phyloP scores from a whole-genome alignment of 2,797 vertebrate genomes.

The Potorous gilbertii region DNA sequence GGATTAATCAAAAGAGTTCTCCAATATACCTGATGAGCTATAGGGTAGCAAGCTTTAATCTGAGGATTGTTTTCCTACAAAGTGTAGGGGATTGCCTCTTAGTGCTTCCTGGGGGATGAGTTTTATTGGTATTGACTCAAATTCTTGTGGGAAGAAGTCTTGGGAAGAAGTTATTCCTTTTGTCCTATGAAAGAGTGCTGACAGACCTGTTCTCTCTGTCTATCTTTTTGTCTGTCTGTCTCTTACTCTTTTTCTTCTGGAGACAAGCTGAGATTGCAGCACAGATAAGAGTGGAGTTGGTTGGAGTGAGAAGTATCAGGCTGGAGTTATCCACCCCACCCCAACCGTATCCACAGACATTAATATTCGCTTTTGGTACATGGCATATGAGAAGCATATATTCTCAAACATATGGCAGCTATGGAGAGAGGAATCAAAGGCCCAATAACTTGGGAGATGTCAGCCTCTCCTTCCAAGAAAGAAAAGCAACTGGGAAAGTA shows the following conservation, averaged over 20 bases:
- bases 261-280: background rate
- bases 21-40: background rate
- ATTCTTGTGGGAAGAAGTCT: background rate
- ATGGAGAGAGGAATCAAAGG: background rate
- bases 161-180: background rate
- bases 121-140: background rate
- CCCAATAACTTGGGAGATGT: background rate
- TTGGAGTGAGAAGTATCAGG: background rate
- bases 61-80: background rate
- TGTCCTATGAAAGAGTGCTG: background rate
- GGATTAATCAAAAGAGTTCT: background rate
- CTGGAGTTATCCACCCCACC: background rate
- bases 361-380: background rate
- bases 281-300: background rate
- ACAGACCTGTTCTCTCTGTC: background rate
- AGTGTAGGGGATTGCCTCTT: background rate
- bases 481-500: background rate
- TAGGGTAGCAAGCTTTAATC: background rate
- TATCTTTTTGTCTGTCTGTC: background rate
- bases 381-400: background rate
- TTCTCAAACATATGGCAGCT: background rate
- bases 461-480: background rate
- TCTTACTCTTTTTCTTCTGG: background rate
- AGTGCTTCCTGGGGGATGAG: background rate
- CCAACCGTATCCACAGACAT: background rate